A percentile compares a stretch with the other conserved stretches of the same genome.
These are phyloP conservation scores for Sebastiscus albofasciatus DNA, from an alignment of 2,797 vertebrate genomes.

Conservation along the genomic window DNA sequence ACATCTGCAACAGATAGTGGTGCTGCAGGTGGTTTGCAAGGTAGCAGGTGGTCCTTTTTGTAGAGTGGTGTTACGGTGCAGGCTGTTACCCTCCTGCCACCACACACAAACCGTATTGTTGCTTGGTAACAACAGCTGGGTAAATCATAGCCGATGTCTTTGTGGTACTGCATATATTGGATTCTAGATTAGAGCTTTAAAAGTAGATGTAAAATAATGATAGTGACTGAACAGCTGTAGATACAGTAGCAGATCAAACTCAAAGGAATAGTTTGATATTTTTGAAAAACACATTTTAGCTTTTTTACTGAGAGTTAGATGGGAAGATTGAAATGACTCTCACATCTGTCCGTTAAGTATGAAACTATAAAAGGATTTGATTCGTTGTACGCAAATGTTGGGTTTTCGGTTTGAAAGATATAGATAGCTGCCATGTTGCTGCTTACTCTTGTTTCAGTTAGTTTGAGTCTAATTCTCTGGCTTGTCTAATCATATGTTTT, in stretches of 20 bases:
- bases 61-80: not conserved
- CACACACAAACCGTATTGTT: constrained; percentile 8
- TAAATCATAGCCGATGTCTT: not conserved
- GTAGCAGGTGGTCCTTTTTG: constrained; percentile 2
- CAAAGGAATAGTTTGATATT: not conserved
- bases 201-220: not conserved
- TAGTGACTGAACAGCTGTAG: not conserved
- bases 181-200: not conserved
- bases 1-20: constrained; percentile 15
- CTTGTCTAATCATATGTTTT: no score
- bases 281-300: not conserved
- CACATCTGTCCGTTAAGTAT: not conserved
- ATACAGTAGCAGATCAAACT: not conserved
- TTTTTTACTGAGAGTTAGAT: not conserved
- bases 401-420: no score
- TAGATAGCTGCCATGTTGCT: no score
- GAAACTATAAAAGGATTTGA: no score
- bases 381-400: no score
- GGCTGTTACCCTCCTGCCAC: not conserved
- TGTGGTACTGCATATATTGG: not conserved
- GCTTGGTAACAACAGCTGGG: not conserved
- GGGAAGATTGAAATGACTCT: not conserved
- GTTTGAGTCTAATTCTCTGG: no score
- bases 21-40: constrained; percentile 29
- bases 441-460: no score